Conservation (phyloP, 2,888 invertebrate species). For the Dicyrtoma fusca region DNA sequence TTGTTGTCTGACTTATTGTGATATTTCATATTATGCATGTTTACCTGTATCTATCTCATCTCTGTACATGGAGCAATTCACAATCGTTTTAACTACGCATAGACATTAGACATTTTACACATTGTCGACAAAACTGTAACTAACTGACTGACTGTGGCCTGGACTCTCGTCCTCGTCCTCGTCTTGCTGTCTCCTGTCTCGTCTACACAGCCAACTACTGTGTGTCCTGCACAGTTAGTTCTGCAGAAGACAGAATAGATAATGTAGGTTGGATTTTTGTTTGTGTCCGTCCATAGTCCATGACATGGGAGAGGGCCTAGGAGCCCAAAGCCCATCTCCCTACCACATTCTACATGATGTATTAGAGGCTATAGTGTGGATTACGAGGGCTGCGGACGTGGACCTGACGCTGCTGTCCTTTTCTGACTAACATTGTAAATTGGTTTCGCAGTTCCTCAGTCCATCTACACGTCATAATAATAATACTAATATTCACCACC, state of each 20-base stretch:
- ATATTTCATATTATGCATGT: constrained; percentile 9
- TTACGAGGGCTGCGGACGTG: not conserved
- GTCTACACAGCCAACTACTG: no score
- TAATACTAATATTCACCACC: constrained; percentile 17
- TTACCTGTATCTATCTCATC: no score
- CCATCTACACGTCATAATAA: constrained; percentile 21
- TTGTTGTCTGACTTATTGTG: not conserved
- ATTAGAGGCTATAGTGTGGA: no score
- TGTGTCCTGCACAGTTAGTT: no score
- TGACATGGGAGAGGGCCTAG: no score
- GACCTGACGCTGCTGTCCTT: not conserved
- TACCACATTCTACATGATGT: no score
- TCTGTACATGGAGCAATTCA: constrained; percentile 6
- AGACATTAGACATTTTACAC: constrained; percentile 14
- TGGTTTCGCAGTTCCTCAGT: constrained; percentile 12
- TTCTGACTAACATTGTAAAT: constrained; percentile 7
- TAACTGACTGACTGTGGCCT: not conserved
- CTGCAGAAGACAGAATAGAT: not conserved
- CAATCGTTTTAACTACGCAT: constrained; percentile 14
- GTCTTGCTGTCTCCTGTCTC: not conserved
- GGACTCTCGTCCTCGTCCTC: not conserved
- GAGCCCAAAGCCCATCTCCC: no score
- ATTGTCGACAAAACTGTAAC: constrained; percentile 24
- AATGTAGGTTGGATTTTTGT: no score
- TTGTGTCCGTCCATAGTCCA: no score